Percentiles rank a stretch among this genome's conserved stretches.
These are phyloP conservation scores for Cephalophus harveyi DNA, from an alignment of 2,113 vertebrate species.

Conservation along the genomic window DNA sequence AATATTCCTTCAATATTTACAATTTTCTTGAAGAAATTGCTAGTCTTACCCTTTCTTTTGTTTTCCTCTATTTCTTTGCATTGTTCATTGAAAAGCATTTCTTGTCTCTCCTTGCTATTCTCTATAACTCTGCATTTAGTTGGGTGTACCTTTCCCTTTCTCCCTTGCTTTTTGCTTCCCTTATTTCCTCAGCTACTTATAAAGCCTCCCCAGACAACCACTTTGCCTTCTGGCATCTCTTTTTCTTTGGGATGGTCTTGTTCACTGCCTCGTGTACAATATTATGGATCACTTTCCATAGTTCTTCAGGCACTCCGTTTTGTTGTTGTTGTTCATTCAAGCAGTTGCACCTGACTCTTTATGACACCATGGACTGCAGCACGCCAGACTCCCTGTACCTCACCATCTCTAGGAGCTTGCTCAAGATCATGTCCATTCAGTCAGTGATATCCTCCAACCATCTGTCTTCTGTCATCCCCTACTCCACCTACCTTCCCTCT, in stretches of 20 bases:
- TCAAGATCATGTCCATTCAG: neutral
- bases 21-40: neutral
- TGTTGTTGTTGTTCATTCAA: neutral
- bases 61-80: neutral
- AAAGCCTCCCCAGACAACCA: neutral
- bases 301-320: neutral
- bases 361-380: neutral
- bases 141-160: neutral
- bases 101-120: neutral
- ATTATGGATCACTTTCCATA: neutral
- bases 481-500: neutral
- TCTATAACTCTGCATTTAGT: neutral
- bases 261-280: neutral
- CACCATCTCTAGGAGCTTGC: neutral
- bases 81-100: neutral
- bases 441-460: neutral
- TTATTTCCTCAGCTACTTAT: neutral
- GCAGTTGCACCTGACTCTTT: neutral
- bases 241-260: neutral
- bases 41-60: neutral
- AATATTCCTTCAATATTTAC: neutral
- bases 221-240: neutral
- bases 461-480: neutral
- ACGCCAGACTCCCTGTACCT: neutral
- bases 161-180: neutral